Evolutionary conservation across 2,888 invertebrate species (phyloP).

Genomic region (Drosophila anomelani): DNA sequence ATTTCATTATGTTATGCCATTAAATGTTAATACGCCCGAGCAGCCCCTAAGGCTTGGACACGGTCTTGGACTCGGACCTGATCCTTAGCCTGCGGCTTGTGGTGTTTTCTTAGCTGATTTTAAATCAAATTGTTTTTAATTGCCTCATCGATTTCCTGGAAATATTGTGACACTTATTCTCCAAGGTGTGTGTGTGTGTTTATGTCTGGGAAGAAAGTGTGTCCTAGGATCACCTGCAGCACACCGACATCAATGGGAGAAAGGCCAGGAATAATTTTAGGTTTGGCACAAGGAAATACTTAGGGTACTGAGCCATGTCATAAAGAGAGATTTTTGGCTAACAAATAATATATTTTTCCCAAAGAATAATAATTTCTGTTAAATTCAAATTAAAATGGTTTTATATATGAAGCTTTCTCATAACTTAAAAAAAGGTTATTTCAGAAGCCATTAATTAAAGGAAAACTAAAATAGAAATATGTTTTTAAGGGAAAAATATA

Average conservation of each 20-base stretch:
- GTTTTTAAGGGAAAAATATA: too few species aligned
- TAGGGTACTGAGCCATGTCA: neutral
- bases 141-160: slow-evolving; percentile 62
- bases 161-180: slow-evolving; percentile 66
- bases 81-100: slow-evolving; percentile 39
- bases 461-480: neutral
- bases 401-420: neutral
- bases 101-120: slow-evolving; percentile 74
- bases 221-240: slow-evolving; percentile 14
- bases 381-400: neutral
- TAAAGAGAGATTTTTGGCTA: neutral
- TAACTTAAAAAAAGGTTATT: neutral
- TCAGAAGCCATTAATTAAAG: neutral
- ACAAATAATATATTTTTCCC: neutral
- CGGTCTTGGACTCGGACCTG: neutral
- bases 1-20: slow-evolving; percentile 78
- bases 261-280: neutral
- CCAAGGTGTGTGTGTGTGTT: slow-evolving; percentile 3
- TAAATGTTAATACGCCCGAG: slow-evolving; percentile 60
- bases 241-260: neutral
- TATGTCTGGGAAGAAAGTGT: slow-evolving; percentile 1
- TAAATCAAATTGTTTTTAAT: slow-evolving; percentile 77
- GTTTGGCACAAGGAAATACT: neutral
- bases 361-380: neutral
- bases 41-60: neutral